Conservation (phyloP, 2,888 invertebrate genomes). For the Eutolmus rufibarbis region DNA sequence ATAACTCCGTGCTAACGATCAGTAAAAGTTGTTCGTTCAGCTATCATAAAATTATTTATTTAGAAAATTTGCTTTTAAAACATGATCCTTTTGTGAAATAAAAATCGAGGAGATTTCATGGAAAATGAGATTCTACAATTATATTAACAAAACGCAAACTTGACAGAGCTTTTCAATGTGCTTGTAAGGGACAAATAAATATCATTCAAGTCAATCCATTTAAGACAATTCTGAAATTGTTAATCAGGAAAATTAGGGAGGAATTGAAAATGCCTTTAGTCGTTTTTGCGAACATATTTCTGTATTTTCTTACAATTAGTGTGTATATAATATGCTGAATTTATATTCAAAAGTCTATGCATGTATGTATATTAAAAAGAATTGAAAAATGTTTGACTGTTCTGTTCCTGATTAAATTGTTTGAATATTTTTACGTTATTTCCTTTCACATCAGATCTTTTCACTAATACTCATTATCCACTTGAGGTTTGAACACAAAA, state of each 20-base stretch:
- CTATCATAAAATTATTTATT: too few relatives aligned
- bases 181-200: too few relatives aligned
- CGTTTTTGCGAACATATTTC: constrained; percentile 39
- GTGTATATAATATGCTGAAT: constrained; percentile 31
- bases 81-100: too few relatives aligned
- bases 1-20: too few relatives aligned
- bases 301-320: constrained; percentile 22
- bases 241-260: background rate
- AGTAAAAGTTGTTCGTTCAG: too few relatives aligned
- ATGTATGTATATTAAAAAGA: constrained; percentile 20
- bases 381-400: constrained; percentile 1
- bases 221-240: background rate
- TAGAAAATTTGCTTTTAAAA: too few relatives aligned
- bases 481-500: constrained; percentile 3
- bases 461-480: background rate
- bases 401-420: constrained; percentile 9
- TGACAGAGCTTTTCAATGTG: too few relatives aligned
- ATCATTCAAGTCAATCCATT: too few relatives aligned
- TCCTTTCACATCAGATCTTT: background rate
- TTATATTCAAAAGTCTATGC: constrained; percentile 25
- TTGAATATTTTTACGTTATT: constrained; percentile 2
- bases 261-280: background rate
- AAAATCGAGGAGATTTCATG: too few relatives aligned
- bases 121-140: too few relatives aligned
- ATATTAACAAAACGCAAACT: too few relatives aligned